These are phyloP conservation scores for Mus pahari DNA, from an alignment of 2,113 vertebrate species.

Conservation along the genomic window DNA sequence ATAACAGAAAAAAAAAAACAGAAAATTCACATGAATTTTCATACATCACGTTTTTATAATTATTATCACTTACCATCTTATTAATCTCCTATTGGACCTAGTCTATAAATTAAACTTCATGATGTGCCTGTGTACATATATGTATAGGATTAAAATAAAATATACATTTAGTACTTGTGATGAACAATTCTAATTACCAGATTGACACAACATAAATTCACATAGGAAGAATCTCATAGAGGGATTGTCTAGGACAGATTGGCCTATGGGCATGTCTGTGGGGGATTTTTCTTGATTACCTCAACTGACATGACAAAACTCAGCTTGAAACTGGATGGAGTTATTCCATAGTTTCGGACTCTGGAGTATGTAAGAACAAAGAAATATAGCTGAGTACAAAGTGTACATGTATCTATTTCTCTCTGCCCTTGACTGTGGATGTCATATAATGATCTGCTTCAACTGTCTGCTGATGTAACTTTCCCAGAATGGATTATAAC, in stretches of 20 bases:
- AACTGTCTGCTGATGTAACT: neutral
- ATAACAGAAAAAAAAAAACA: neutral
- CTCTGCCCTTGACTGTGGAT: neutral
- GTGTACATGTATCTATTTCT: neutral
- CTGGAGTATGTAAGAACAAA: neutral
- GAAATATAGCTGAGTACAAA: neutral
- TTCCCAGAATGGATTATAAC: neutral
- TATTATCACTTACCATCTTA: neutral
- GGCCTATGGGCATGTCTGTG: neutral
- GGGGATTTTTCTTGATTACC: neutral
- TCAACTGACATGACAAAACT: neutral
- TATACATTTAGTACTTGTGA: neutral
- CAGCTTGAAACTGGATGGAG: neutral
- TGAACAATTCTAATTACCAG: neutral
- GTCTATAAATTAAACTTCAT: neutral
- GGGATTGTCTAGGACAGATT: neutral
- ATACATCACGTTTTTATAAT: neutral
- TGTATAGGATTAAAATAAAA: neutral
- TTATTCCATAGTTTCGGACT: neutral
- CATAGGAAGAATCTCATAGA: neutral
- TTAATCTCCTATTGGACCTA: neutral
- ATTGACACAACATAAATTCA: neutral
- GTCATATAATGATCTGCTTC: neutral
- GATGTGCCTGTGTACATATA: neutral
- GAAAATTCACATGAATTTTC: neutral